phyloP scores from a whole-genome alignment of 2,797 vertebrate genomes.

The Champsocephalus esox region DNA sequence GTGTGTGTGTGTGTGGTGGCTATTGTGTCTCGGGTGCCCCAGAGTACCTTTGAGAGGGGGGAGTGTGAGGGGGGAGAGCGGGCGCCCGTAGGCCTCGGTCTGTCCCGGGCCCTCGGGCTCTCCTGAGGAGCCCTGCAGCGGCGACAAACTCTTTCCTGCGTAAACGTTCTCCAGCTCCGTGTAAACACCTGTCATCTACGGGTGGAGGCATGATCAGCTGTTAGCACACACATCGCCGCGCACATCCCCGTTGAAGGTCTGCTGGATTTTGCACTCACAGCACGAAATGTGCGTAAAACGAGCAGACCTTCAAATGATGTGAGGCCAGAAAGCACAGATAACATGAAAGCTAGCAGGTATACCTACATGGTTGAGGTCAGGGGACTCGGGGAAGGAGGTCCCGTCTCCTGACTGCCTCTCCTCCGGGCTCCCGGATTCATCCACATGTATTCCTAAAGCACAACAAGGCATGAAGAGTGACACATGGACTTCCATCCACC shows the following conservation, averaged over 20 bases:
- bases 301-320: slow-evolving; percentile 70
- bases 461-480: slow-evolving; percentile 78
- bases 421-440: slow-evolving; percentile 89
- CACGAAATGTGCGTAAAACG: no score
- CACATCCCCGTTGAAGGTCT: slow-evolving; percentile 61
- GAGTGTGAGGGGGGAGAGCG: slow-evolving; percentile 84
- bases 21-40: slow-evolving; percentile 6
- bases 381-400: slow-evolving; percentile 97
- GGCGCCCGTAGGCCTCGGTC: slow-evolving; percentile 83
- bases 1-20: no score
- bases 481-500: slow-evolving; percentile 59
- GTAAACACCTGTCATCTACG: slow-evolving; percentile 96
- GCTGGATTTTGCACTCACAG: slow-evolving; percentile 2
- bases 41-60: slow-evolving; percentile 83
- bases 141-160: slow-evolving; percentile 84
- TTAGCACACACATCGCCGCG: slow-evolving; percentile 60
- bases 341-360: slow-evolving; percentile 55
- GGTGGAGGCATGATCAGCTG: slow-evolving; percentile 77
- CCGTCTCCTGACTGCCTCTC: slow-evolving; percentile 98
- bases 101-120: slow-evolving; percentile 81
- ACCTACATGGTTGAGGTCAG: slow-evolving; percentile 93
- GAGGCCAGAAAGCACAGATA: slow-evolving; percentile 53
- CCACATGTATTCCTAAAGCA: slow-evolving; percentile 88
- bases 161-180: slow-evolving; percentile 93
- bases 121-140: slow-evolving; percentile 82